phyloP scores from a whole-genome alignment of 2,888 invertebrate species.

The Branchipolynoe longqiensis region DNA sequence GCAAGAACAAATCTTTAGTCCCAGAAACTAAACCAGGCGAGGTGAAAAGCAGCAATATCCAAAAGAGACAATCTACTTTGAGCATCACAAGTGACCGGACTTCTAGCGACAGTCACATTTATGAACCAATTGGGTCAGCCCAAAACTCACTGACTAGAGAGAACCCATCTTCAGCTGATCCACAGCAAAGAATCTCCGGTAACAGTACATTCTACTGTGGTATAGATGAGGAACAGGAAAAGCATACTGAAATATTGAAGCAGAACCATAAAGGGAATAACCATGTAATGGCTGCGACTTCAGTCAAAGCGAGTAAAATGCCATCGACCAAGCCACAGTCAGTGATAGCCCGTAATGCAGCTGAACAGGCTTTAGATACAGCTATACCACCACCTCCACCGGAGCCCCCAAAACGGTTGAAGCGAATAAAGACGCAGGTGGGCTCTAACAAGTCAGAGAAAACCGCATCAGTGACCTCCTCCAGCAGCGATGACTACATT shows the following conservation, averaged over 20 bases:
- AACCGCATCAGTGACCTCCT: constrained; percentile 12
- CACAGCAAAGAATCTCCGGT: constrained; percentile 26
- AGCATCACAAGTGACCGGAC: constrained; percentile 24
- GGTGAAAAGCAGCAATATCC: not conserved
- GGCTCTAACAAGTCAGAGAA: not conserved
- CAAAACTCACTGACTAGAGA: not conserved
- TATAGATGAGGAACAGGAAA: not conserved
- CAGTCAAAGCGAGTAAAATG: not conserved
- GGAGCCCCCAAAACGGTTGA: not conserved
- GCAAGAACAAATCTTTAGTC: not conserved
- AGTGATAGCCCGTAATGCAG: not conserved
- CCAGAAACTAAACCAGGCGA: not conserved
- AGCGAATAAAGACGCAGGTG: not conserved
- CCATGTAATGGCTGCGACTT: not conserved
- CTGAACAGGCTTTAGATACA: not conserved
- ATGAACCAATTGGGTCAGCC: constrained; percentile 1
- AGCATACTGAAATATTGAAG: not conserved
- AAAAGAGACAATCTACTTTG: not conserved
- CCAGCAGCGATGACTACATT: constrained; percentile 50
- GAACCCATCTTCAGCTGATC: not conserved
- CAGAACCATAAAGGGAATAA: no score
- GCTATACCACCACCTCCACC: constrained; percentile 5
- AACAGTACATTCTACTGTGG: constrained; percentile 31
- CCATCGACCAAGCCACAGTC: not conserved
- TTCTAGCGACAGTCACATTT: constrained; percentile 30